Conservation (phyloP, 2,888 invertebrate genomes). For the Anaspis maculata region DNA sequence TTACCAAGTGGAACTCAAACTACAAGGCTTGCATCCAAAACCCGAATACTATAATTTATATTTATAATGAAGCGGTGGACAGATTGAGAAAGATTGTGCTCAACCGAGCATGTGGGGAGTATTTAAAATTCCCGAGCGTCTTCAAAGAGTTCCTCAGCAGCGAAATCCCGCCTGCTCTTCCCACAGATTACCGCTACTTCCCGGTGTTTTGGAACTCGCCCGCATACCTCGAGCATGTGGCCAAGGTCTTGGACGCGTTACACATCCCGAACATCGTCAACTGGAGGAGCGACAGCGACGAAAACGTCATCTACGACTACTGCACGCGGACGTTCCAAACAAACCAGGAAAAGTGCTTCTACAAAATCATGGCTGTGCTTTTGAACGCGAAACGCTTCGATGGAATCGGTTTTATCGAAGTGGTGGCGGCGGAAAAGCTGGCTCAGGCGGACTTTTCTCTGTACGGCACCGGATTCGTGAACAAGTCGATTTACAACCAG, state of each 20-base stretch:
- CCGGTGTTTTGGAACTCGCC: constrained; percentile 51
- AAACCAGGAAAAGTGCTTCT: constrained; percentile 45
- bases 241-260: constrained; percentile 46
- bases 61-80: constrained; percentile 61
- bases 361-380: constrained; percentile 42
- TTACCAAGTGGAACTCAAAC: constrained; percentile 38
- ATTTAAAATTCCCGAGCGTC: constrained; percentile 57
- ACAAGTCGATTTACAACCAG: constrained; percentile 29
- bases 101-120: constrained; percentile 50
- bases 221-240: constrained; percentile 46
- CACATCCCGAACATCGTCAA: constrained; percentile 46
- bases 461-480: constrained; percentile 24
- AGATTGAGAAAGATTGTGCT: constrained; percentile 53
- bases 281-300: constrained; percentile 40
- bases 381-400: constrained; percentile 40
- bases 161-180: constrained; percentile 46
- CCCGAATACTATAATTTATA: constrained; percentile 50
- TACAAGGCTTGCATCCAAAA: constrained; percentile 46
- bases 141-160: constrained; percentile 49
- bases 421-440: constrained; percentile 49
- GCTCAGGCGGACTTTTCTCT: constrained; percentile 37
- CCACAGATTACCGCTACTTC: constrained; percentile 61
- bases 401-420: constrained; percentile 49
- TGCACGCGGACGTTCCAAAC: constrained; percentile 45
- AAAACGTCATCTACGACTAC: constrained; percentile 42